A percentile compares a stretch with the other conserved stretches of the same genome.
These are phyloP conservation scores for Chaetodon trifasciatus DNA, from an alignment of 2,797 vertebrate species.

Conservation along the genomic window DNA sequence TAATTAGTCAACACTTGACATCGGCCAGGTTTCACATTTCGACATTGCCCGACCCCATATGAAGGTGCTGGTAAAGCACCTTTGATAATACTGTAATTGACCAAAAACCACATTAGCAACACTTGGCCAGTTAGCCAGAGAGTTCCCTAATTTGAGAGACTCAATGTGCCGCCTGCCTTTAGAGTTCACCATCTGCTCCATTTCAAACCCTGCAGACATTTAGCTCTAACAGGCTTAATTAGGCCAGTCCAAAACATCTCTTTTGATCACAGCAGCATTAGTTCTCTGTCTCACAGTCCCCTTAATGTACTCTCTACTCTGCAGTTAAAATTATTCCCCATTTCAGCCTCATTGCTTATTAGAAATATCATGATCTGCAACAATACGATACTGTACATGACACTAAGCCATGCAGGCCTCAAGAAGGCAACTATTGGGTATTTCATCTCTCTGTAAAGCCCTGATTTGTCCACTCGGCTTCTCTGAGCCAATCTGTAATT, in stretches of 20 bases:
- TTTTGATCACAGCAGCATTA: slow-evolving; percentile 67
- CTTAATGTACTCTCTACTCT: not conserved
- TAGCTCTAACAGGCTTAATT: slow-evolving; percentile 78
- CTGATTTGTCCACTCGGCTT: slow-evolving; percentile 74
- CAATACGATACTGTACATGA: slow-evolving; percentile 8
- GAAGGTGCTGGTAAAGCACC: slow-evolving; percentile 49
- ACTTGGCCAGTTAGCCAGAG: slow-evolving; percentile 61
- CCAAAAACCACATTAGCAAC: slow-evolving; percentile 73
- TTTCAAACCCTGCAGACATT: slow-evolving; percentile 76
- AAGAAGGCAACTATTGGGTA: slow-evolving; percentile 56
- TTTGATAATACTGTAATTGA: slow-evolving; percentile 69
- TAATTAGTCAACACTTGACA: slow-evolving; percentile 64
- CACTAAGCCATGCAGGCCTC: slow-evolving; percentile 28
- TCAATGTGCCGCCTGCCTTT: slow-evolving; percentile 65
- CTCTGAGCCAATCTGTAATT: slow-evolving; percentile 79
- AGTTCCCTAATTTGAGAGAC: slow-evolving; percentile 64
- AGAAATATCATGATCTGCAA: not conserved
- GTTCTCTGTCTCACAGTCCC: slow-evolving; percentile 16
- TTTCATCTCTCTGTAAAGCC: slow-evolving; percentile 65
- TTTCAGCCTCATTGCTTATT: not conserved
- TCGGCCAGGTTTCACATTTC: slow-evolving; percentile 54
- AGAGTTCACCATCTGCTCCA: slow-evolving; percentile 75
- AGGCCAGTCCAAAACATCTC: slow-evolving; percentile 60
- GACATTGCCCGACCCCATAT: slow-evolving; percentile 33
- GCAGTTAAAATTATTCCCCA: slow-evolving; percentile 11